phyloP scores from a whole-genome alignment of 53 echinoderm and acorn worm species.

The Mesocentrotus franciscanus region DNA sequence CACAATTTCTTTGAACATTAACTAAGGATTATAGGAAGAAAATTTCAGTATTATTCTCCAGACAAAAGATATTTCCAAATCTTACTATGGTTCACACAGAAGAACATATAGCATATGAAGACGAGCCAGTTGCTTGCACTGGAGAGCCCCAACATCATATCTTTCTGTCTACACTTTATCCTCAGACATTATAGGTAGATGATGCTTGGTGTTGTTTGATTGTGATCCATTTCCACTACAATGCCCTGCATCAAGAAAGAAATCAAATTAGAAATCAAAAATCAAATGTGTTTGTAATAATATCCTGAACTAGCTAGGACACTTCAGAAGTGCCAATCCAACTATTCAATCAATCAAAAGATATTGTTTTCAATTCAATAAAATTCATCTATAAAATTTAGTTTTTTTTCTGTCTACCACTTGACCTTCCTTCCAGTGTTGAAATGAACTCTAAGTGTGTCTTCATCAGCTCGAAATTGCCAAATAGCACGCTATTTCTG shows the following conservation, averaged over 20 bases:
- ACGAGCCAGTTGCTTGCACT: slow-evolving; percentile 71
- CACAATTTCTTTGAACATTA: too few relatives aligned
- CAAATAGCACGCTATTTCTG: too few relatives aligned
- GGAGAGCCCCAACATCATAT: slow-evolving; percentile 71
- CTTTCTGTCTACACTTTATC: background rate
- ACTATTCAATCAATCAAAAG: background rate
- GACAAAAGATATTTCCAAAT: slow-evolving; percentile 51
- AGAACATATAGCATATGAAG: slow-evolving; percentile 77
- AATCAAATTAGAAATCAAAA: background rate
- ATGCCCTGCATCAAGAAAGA: background rate
- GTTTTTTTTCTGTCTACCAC: background rate
- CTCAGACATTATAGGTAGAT: background rate
- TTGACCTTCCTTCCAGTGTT: background rate
- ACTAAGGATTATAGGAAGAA: background rate
- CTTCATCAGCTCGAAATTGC: too few relatives aligned
- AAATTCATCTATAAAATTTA: background rate
- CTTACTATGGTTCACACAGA: slow-evolving; percentile 83
- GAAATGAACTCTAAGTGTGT: too few relatives aligned
- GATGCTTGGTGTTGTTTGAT: background rate
- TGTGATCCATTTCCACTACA: background rate
- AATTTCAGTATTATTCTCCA: slow-evolving; percentile 60
- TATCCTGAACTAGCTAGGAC: too few relatives aligned
- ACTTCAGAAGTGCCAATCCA: too few relatives aligned
- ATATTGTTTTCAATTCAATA: background rate
- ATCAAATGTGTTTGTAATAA: background rate